These are phyloP conservation scores for Sussaba pulchella DNA, from an alignment of 2,888 invertebrate species.

Conservation along the genomic window DNA sequence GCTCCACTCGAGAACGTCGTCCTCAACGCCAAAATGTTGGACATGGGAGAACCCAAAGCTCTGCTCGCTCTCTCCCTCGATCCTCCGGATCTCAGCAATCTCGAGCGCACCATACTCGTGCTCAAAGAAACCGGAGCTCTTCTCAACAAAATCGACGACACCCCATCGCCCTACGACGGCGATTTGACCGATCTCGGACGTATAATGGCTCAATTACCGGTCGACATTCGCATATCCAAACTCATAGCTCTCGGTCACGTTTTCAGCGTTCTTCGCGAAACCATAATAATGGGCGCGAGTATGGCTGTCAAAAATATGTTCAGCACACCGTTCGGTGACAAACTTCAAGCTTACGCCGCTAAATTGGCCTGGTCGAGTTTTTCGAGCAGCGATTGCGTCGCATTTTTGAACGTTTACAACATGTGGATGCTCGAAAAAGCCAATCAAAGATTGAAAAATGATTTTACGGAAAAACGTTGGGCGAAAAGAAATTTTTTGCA, in stretches of 20 bases:
- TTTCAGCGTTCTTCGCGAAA: slow-evolving; percentile 93
- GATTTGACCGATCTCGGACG: slow-evolving; percentile 94
- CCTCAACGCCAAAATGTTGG: slow-evolving; percentile 92
- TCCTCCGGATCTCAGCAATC: slow-evolving; percentile 93
- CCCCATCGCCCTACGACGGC: slow-evolving; percentile 88
- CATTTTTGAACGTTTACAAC: slow-evolving; percentile 93
- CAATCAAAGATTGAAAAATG: slow-evolving; percentile 86
- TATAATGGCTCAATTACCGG: slow-evolving; percentile 92
- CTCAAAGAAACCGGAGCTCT: slow-evolving; percentile 96
- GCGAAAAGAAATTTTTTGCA: slow-evolving; percentile 90
- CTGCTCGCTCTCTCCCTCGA: slow-evolving; percentile 94
- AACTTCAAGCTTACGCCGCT: slow-evolving; percentile 90
- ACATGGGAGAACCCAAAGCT: slow-evolving; percentile 92
- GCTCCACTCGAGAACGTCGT: slow-evolving; percentile 93
- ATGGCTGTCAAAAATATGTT: slow-evolving; percentile 93
- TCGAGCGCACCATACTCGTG: slow-evolving; percentile 92
- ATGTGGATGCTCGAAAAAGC: slow-evolving; percentile 89
- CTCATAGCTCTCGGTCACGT: slow-evolving; percentile 94
- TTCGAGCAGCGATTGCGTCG: slow-evolving; percentile 94
- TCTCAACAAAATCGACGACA: slow-evolving; percentile 86
- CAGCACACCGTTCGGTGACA: slow-evolving; percentile 89
- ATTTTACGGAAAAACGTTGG: slow-evolving; percentile 87
- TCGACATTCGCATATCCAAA: slow-evolving; percentile 93
- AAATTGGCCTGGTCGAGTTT: slow-evolving; percentile 93
- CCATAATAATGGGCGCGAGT: slow-evolving; percentile 94